Percentiles rank a stretch among this genome's conserved stretches.
These are phyloP conservation scores for Caenorhabditis virilis DNA, from an alignment of 2,888 invertebrate species.

Conservation along the genomic window DNA sequence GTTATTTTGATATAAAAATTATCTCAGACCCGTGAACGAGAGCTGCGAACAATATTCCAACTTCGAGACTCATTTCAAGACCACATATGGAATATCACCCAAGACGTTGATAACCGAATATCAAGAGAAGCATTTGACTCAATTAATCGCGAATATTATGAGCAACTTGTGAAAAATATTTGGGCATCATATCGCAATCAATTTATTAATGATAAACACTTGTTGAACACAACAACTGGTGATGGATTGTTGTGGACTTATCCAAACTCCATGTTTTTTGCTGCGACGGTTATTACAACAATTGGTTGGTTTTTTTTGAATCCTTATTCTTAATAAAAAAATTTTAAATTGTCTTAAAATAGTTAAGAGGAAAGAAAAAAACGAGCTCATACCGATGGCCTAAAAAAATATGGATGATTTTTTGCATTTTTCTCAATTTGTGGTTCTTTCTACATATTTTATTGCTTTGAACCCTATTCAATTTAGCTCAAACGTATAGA, in stretches of 20 bases:
- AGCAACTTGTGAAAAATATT: slow-evolving; percentile 54
- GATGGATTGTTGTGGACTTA: slow-evolving; percentile 67
- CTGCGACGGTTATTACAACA: slow-evolving; percentile 69
- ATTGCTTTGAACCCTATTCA: too few species aligned
- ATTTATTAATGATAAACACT: slow-evolving; percentile 65
- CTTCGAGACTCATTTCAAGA: slow-evolving; percentile 64
- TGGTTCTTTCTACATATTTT: too few species aligned
- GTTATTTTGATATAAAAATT: background rate
- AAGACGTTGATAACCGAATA: slow-evolving; percentile 61
- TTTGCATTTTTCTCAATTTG: too few species aligned
- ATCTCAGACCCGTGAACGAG: slow-evolving; percentile 59
- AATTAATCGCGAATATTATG: slow-evolving; percentile 66
- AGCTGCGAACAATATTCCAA: slow-evolving; percentile 59
- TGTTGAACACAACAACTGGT: slow-evolving; percentile 61
- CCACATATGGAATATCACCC: slow-evolving; percentile 68
- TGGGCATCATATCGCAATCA: slow-evolving; percentile 63
- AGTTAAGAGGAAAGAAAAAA: too few species aligned
- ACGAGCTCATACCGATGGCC: too few species aligned
- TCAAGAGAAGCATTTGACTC: slow-evolving; percentile 65
- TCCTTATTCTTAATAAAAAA: too few species aligned
- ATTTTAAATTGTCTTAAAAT: too few species aligned
- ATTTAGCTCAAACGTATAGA: too few species aligned
- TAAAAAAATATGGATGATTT: too few species aligned
- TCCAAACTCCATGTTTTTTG: slow-evolving; percentile 67
- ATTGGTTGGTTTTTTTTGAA: slow-evolving; percentile 55